Conservation (phyloP, 2,797 vertebrate genomes). For the Parambassis ranga region DNA sequence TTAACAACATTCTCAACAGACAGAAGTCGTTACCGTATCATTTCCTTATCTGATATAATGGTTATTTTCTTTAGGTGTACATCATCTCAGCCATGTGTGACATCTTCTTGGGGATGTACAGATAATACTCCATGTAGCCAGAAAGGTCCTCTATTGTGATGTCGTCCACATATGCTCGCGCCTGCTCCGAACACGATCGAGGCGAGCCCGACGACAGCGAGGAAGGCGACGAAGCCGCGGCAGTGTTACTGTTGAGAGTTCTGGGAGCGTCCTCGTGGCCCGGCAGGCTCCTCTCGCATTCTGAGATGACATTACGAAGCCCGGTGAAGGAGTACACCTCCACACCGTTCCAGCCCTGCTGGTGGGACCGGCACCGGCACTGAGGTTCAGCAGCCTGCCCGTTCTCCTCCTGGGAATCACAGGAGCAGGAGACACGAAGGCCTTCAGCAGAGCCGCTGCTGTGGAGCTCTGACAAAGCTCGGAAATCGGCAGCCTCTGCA, state of each 20-base stretch:
- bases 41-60: neutral
- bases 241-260: conserved; percentile 72
- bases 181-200: conserved; percentile 97
- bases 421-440: conserved; percentile 33
- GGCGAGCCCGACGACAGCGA: conserved; percentile 80
- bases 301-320: conserved; percentile 84
- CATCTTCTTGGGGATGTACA: conserved; percentile 99
- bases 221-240: rapidly evolving
- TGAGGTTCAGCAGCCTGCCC: neutral
- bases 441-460: conserved; percentile 5
- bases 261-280: conserved; percentile 75
- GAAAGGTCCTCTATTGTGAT: conserved; percentile 98
- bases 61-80: conserved; percentile 85
- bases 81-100: conserved; percentile 99
- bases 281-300: conserved; percentile 81
- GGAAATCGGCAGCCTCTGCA: conserved; percentile 85
- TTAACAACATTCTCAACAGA: neutral
- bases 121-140: conserved; percentile 96
- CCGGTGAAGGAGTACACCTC: conserved; percentile 96
- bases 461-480: conserved; percentile 83
- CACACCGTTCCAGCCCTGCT: conserved; percentile 86
- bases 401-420: conserved; percentile 9
- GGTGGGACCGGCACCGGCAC: conserved; percentile 65
- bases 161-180: conserved; percentile 91
- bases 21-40: conserved; percentile 6